These are phyloP conservation scores for Diadegma fenestrale DNA, from an alignment of 2,888 invertebrate genomes.

Conservation along the genomic window DNA sequence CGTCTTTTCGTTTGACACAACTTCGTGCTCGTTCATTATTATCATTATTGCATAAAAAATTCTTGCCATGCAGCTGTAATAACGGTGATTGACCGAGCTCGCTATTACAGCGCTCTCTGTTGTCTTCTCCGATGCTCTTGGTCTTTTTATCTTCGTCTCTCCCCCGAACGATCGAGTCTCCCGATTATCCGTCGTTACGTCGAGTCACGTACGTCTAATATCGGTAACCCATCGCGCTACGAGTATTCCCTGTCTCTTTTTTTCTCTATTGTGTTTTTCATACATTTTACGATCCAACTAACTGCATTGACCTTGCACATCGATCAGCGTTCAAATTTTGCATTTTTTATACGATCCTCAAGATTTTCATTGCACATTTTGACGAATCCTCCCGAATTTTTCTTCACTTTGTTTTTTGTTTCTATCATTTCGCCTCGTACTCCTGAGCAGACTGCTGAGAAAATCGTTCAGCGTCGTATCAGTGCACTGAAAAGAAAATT, in stretches of 20 bases:
- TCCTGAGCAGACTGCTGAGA: slow-evolving; percentile 1
- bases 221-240: slow-evolving; percentile 34
- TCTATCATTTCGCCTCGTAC: not conserved
- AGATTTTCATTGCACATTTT: not conserved
- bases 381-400: not conserved
- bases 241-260: slow-evolving; percentile 12
- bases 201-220: slow-evolving; percentile 53
- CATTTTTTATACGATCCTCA: not conserved
- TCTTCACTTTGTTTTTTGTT: too few species aligned
- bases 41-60: slow-evolving; percentile 44
- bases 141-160: slow-evolving; percentile 1
- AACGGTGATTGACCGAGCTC: slow-evolving; percentile 54
- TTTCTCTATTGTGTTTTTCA: slow-evolving; percentile 4
- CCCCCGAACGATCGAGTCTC: slow-evolving; percentile 27
- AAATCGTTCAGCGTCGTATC: not conserved
- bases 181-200: slow-evolving; percentile 53
- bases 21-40: slow-evolving; percentile 13
- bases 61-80: slow-evolving; percentile 46
- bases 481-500: too few species aligned
- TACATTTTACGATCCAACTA: slow-evolving; percentile 25
- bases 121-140: slow-evolving; percentile 27
- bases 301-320: slow-evolving; percentile 38
- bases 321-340: slow-evolving; percentile 5
- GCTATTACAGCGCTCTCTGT: slow-evolving; percentile 23
- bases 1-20: slow-evolving; percentile 11